phyloP scores from a whole-genome alignment of 2,797 vertebrate genomes.

The Cuniculus paca region DNA sequence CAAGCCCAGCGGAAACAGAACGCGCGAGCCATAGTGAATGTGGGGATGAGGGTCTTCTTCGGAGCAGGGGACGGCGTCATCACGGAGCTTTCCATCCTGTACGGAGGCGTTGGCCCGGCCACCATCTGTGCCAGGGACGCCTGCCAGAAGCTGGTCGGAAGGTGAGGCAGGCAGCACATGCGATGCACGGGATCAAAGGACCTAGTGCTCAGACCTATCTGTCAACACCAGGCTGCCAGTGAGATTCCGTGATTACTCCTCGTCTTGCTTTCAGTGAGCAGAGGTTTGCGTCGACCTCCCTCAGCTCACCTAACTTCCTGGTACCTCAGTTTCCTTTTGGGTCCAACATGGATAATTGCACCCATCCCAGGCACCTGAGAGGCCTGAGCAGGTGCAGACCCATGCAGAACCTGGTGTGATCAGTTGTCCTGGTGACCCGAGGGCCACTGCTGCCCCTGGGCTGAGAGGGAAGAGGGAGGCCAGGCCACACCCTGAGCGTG shows the following conservation, averaged over 20 bases:
- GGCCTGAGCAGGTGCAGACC: not conserved
- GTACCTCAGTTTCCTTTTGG: not conserved
- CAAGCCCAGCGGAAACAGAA: constrained; percentile 92
- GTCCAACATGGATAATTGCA: not conserved
- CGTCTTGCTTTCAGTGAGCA: not conserved
- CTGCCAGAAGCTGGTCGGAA: constrained; percentile 88
- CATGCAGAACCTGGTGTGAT: not conserved
- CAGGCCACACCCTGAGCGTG: not conserved
- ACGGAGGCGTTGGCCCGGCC: constrained; percentile 91
- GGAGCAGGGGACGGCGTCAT: constrained; percentile 86
- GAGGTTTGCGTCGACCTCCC: not conserved
- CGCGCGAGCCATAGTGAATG: constrained; percentile 90
- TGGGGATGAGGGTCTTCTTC: constrained; percentile 92
- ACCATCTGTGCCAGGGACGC: constrained; percentile 88
- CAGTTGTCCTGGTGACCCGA: not conserved
- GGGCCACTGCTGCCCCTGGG: not conserved
- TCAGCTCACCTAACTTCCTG: not conserved
- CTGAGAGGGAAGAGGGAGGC: not conserved
- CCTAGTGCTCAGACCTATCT: not conserved
- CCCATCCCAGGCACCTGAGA: not conserved
- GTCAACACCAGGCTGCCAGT: not conserved
- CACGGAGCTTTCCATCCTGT: constrained; percentile 90
- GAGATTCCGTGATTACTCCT: not conserved
- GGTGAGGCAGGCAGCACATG: constrained; percentile 82
- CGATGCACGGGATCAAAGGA: not conserved